A percentile compares a stretch with the other conserved stretches of the same genome.
These are phyloP conservation scores for Podarcis raffonei DNA, from an alignment of 2,113 vertebrate genomes.

Conservation along the genomic window DNA sequence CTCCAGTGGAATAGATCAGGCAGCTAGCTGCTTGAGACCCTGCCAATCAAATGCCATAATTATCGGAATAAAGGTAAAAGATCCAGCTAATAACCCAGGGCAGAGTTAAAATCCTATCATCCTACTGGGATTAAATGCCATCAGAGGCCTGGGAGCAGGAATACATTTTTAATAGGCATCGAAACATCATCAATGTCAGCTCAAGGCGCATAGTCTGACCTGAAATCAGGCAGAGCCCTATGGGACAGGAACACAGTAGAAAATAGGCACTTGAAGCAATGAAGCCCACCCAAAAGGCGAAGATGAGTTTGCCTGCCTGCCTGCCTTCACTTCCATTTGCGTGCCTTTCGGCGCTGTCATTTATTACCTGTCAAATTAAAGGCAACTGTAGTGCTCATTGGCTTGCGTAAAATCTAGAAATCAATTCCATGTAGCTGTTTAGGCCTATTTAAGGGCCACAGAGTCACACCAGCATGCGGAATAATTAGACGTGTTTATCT, in stretches of 20 bases:
- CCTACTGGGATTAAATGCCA: no score
- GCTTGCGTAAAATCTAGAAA: constrained; percentile 58
- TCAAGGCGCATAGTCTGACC: background rate
- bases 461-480: constrained; percentile 47
- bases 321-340: constrained; percentile 46
- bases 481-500: constrained; percentile 56
- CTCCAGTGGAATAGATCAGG: background rate
- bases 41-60: background rate
- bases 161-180: background rate
- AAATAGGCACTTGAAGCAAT: constrained; percentile 9
- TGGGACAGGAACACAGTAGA: background rate
- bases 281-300: constrained; percentile 43
- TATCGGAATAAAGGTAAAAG: background rate
- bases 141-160: background rate
- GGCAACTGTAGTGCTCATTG: constrained; percentile 55
- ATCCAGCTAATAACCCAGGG: no score
- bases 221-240: background rate
- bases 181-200: background rate
- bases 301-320: constrained; percentile 16
- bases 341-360: constrained; percentile 58
- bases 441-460: constrained; percentile 48
- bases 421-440: constrained; percentile 58
- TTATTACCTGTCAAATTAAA: constrained; percentile 57
- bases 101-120: no score
- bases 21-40: background rate